A percentile compares a stretch with the other conserved stretches of the same genome.
Conservation (phyloP, 2,797 vertebrate genomes). For the Coreius guichenoti region DNA sequence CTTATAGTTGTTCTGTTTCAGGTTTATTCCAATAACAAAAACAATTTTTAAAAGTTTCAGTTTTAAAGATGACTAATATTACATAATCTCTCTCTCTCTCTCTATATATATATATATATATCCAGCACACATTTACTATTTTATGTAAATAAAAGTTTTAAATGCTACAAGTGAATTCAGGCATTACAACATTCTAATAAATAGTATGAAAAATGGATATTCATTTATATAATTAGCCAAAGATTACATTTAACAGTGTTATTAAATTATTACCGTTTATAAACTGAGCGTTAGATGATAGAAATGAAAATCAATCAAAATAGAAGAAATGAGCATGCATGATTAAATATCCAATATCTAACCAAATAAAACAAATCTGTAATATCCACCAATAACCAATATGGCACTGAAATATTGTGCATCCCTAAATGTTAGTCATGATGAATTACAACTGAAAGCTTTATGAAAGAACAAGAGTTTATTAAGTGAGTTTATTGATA, state of each 20-base stretch:
- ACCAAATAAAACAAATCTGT: background rate
- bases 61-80: background rate
- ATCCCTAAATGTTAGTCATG: background rate
- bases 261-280: background rate
- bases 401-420: background rate
- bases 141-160: background rate
- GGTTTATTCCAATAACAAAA: background rate
- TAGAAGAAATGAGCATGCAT: background rate
- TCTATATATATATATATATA: background rate
- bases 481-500: conserved; percentile 74
- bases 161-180: background rate
- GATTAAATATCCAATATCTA: background rate
- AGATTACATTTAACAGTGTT: background rate
- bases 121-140: background rate
- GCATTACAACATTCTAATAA: background rate
- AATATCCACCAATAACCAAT: background rate
- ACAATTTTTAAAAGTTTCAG: background rate
- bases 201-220: background rate
- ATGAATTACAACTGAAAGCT: conserved; percentile 6
- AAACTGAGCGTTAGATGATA: background rate
- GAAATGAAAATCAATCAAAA: background rate
- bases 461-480: conserved; percentile 74
- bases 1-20: background rate
- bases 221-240: background rate
- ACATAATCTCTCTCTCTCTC: too few species aligned